A percentile compares a stretch with the other conserved stretches of the same genome.
Evolutionary conservation across 2,113 vertebrate species (phyloP).

Genomic region (Prionailurus viverrinus): DNA sequence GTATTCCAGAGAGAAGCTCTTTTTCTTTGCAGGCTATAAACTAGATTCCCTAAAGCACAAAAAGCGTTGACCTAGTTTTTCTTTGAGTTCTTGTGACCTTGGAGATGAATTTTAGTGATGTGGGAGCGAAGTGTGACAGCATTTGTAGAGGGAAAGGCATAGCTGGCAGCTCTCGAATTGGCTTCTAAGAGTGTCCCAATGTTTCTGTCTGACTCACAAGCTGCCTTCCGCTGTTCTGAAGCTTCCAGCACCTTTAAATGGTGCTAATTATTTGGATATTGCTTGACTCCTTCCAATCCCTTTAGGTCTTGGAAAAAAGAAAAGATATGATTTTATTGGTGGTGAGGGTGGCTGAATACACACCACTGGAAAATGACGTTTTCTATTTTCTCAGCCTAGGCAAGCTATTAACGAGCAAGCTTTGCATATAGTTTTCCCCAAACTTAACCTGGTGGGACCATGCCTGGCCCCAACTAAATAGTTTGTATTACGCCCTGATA

Average conservation of each 20-base stretch:
- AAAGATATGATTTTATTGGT: slow-evolving; percentile 54
- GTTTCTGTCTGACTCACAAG: background rate
- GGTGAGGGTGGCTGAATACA: slow-evolving; percentile 13
- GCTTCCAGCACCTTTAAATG: slow-evolving; percentile 11
- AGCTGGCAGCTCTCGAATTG: background rate
- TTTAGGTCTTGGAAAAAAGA: slow-evolving; percentile 52
- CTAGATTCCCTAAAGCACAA: slow-evolving; percentile 54
- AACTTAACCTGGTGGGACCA: slow-evolving; percentile 26
- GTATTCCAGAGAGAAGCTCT: background rate
- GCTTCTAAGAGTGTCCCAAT: background rate
- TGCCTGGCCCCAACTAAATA: slow-evolving; percentile 11
- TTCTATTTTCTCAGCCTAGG: slow-evolving; percentile 43
- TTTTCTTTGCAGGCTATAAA: slow-evolving; percentile 28
- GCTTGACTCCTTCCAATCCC: background rate
- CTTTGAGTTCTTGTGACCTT: slow-evolving; percentile 42
- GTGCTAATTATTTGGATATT: slow-evolving; percentile 46
- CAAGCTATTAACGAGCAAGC: background rate
- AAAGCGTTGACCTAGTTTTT: slow-evolving; percentile 2
- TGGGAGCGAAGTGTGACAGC: slow-evolving; percentile 32
- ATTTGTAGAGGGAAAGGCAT: background rate
- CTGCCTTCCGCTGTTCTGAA: background rate
- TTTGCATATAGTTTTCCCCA: background rate
- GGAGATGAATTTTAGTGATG: slow-evolving; percentile 19
- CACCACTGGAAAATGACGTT: background rate
- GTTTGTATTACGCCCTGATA: slow-evolving; percentile 43